Percentiles rank a stretch among this genome's conserved stretches.
Conservation (phyloP, 2,888 invertebrate genomes). For the Drosophila crucigera region DNA sequence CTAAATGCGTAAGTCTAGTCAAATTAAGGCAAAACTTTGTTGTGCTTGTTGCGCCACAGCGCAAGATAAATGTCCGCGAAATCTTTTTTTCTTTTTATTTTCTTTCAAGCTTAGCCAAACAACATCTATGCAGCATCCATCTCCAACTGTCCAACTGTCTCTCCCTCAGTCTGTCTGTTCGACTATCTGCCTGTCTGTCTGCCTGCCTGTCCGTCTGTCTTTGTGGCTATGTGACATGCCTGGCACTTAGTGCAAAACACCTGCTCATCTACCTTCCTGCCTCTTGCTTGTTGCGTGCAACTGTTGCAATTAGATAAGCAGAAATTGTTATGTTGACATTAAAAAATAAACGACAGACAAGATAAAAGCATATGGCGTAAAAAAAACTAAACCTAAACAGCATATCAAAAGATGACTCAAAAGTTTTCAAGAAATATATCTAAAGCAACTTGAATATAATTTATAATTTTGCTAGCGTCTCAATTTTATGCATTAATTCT, state of each 20-base stretch:
- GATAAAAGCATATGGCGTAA: constrained; percentile 35
- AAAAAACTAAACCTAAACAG: not conserved
- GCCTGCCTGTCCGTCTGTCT: constrained; percentile 9
- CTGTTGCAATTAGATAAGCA: constrained; percentile 82
- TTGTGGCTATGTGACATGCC: constrained; percentile 48
- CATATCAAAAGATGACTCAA: not conserved
- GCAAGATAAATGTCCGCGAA: constrained; percentile 6
- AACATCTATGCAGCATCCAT: constrained; percentile 18
- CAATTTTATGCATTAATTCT: not conserved
- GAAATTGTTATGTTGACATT: constrained; percentile 80
- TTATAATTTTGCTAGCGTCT: not conserved
- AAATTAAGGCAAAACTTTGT: constrained; percentile 71
- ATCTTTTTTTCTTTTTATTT: not conserved
- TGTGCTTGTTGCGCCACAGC: constrained; percentile 19
- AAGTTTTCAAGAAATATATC: not conserved
- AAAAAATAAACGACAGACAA: constrained; percentile 59
- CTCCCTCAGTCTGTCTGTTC: not conserved
- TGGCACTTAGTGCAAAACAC: constrained; percentile 76
- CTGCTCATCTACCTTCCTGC: constrained; percentile 64
- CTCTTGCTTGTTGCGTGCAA: constrained; percentile 49
- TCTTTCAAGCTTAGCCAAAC: constrained; percentile 19
- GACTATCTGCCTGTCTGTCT: not conserved
- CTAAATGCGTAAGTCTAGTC: constrained; percentile 82
- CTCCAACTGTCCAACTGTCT: constrained; percentile 24
- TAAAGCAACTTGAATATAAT: not conserved